Evolutionary conservation across 2,797 vertebrate genomes (phyloP).

Genomic region (Phyllotis vaccarum): DNA sequence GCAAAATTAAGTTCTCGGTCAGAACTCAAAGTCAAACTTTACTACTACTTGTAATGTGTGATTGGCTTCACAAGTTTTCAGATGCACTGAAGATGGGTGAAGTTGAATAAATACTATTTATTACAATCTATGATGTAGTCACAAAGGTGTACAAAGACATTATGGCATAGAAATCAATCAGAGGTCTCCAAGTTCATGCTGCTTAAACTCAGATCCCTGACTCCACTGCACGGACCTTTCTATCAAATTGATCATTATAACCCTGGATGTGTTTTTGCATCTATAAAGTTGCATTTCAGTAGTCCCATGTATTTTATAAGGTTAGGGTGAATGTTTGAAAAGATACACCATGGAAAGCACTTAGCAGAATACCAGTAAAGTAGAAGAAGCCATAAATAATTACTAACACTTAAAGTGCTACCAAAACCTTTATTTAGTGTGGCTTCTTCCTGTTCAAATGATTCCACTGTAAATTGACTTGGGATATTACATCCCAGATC

Average conservation of each 20-base stretch:
- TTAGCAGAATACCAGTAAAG: background rate
- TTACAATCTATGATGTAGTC: background rate
- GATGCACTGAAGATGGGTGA: background rate
- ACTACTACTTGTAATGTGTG: background rate
- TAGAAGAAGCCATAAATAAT: conserved; percentile 15
- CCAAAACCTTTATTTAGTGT: conserved; percentile 16
- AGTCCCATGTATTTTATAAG: background rate
- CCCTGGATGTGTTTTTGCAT: conserved; percentile 8
- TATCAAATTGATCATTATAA: conserved; percentile 26
- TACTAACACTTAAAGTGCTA: background rate
- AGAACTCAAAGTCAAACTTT: conserved; percentile 37
- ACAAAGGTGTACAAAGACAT: background rate
- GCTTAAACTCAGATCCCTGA: conserved; percentile 5
- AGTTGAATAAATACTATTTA: conserved; percentile 2
- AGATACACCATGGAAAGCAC: background rate
- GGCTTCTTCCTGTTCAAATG: background rate
- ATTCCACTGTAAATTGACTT: conserved; percentile 23
- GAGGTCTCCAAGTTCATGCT: background rate
- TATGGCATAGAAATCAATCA: background rate
- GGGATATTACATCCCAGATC: background rate
- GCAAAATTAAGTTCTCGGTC: background rate
- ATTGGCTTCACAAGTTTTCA: background rate
- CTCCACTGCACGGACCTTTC: background rate
- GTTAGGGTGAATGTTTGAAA: conserved; percentile 48
- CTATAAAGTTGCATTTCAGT: background rate